Evolutionary conservation across 2,888 invertebrate species (phyloP).

Genomic region (Cataglyphis cursor): DNA sequence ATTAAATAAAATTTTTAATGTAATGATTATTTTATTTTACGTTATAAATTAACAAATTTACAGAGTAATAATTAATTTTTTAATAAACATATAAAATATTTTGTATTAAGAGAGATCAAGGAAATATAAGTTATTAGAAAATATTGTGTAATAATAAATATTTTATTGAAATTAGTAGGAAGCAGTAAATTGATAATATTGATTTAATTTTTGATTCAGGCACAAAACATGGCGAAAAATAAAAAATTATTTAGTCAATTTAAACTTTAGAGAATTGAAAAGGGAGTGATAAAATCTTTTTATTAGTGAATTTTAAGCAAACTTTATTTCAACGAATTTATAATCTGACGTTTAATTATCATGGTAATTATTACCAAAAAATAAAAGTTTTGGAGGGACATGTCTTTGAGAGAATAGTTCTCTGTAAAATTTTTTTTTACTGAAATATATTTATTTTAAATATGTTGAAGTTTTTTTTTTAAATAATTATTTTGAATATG

Average conservation of each 20-base stretch:
- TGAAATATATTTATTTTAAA: not conserved
- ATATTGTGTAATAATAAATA: not conserved
- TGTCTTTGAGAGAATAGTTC: not conserved
- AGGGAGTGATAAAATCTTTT: not conserved
- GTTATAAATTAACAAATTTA: not conserved
- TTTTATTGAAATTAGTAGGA: not conserved
- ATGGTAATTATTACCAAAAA: not conserved
- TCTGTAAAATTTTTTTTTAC: not conserved
- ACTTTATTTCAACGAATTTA: not conserved
- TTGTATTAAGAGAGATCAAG: not conserved
- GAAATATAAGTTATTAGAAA: not conserved
- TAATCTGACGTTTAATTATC: slow-evolving; percentile 18
- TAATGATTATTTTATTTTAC: not conserved
- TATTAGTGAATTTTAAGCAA: not conserved
- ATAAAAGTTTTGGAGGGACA: not conserved
- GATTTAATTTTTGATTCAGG: slow-evolving; percentile 2
- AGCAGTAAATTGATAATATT: not conserved
- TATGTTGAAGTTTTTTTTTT: not conserved
- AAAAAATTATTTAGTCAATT: not conserved
- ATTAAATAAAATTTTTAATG: not conserved
- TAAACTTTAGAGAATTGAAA: not conserved
- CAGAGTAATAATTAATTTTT: not conserved
- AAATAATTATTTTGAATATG: not conserved
- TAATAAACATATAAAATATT: not conserved
- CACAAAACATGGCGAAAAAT: not conserved